Evolutionary conservation across 1,140 invertebrate species (phyloP).

Genomic region (Diachasma alloeum): DNA sequence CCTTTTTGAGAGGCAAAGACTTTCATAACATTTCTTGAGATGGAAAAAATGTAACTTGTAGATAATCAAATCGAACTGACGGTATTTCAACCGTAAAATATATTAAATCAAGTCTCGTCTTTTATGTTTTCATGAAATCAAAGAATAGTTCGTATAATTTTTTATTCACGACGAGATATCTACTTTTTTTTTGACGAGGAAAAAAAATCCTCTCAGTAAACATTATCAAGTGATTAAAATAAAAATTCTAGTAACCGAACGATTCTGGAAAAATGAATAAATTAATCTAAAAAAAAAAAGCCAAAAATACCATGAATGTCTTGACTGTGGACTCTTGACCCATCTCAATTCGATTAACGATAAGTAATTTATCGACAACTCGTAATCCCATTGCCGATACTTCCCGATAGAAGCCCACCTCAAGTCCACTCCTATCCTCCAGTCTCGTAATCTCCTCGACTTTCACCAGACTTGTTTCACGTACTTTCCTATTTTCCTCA

Average conservation of each 20-base stretch:
- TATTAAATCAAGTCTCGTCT: too few species aligned
- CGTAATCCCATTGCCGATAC: conserved; percentile 21
- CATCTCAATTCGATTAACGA: conserved; percentile 16
- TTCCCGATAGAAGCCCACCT: conserved; percentile 5
- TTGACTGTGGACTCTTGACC: conserved; percentile 3
- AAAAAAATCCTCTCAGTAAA: too few species aligned
- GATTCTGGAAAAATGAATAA: background rate
- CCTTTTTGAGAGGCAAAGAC: background rate
- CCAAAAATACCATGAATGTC: background rate
- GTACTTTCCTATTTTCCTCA: background rate
- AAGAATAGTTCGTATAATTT: too few species aligned
- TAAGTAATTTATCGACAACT: conserved; percentile 23
- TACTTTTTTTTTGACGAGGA: too few species aligned
- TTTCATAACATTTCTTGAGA: background rate
- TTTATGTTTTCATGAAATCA: too few species aligned
- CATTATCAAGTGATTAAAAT: too few species aligned
- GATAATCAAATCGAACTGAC: too few species aligned
- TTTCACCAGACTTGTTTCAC: conserved; percentile 23
- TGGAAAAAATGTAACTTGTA: too few species aligned
- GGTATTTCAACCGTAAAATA: too few species aligned
- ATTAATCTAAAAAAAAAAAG: background rate
- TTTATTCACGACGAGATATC: too few species aligned
- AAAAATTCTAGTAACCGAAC: too few species aligned
- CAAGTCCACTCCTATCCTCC: background rate
- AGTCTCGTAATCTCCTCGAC: conserved; percentile 21